Base-by-base conservation (phyloP, 2,888 invertebrate species). In the Melieria picta region DNA sequence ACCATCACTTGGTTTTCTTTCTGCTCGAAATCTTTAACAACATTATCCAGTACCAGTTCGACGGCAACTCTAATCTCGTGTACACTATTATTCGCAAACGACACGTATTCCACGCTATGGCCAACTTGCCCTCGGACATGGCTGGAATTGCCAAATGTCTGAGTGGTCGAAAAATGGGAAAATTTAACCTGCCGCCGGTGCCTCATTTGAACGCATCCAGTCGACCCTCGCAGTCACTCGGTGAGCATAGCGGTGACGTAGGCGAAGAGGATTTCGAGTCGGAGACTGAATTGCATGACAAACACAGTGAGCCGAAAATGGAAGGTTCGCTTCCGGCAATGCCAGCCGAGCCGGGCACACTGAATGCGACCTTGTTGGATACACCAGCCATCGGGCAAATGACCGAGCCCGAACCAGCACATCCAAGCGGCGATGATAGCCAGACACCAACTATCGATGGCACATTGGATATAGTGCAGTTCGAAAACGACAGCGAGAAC, bases 21-120 rank as follows among this genome's bases (percentile, higher is more conserved):
- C 89, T 99, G 64, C 90, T 99, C 66, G 99, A 99, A 90, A 98
- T 99, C 85, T 99, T 99, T 88, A 99, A 99, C 88, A 99, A 99
- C 86, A 98, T 99, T 80, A 99, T 99, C 79, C 99, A 99, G 89
- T 98, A 98, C 84, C 98, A 98, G 88, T 98, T 98, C 87, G 98
- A 98, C 88, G 98, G 97, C 90, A 99, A 99, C 87, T 96, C 98
- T 2, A 99, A 98, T 89, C 90, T 99, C 80, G 97, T 99, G 46
- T 99, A 99, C 88, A 99, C 99, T 1, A 98, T 99, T 77, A 99
- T 99, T 81, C 91, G 99, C 66, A 99, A 99, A 87, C 91, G 99
- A n/a, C 95, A 95, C 85, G 97, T 99, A 72, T 99, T 99, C 88
- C 98, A 99, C 88, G 93, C 94, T 75, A 89, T 99, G 81, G 97